Percentiles rank a stretch among this genome's conserved stretches.
Conservation (phyloP, 2,888 invertebrate species). For the Andrena hattorfiana region DNA sequence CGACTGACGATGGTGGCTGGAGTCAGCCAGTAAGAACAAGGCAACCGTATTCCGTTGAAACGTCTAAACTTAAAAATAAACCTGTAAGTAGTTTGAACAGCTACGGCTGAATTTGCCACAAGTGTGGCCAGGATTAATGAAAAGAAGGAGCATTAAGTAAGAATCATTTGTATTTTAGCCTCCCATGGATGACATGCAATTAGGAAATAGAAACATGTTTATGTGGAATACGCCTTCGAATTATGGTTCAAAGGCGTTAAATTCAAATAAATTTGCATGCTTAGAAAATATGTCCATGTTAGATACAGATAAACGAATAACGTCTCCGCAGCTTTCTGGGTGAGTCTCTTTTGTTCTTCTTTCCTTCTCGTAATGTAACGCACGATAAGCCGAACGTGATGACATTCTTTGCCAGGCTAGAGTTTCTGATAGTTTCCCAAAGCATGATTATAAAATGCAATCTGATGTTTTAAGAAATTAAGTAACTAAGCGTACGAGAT, state of each 20-base stretch:
- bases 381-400: conserved; percentile 62
- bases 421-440: conserved; percentile 81
- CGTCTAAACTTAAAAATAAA: conserved; percentile 86
- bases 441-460: conserved; percentile 56
- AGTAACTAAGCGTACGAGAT: neutral
- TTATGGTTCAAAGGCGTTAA: conserved; percentile 77
- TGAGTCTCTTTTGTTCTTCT: conserved; percentile 61
- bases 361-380: neutral
- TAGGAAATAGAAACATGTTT: conserved; percentile 85
- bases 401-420: conserved; percentile 75
- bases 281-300: conserved; percentile 83
- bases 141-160: neutral
- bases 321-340: conserved; percentile 79
- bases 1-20: conserved; percentile 80
- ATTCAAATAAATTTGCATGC: conserved; percentile 85
- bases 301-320: conserved; percentile 80
- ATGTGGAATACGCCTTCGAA: conserved; percentile 72
- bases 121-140: neutral
- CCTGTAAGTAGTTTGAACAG: conserved; percentile 81
- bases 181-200: conserved; percentile 83
- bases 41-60: conserved; percentile 84
- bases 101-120: neutral
- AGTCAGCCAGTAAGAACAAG: conserved; percentile 77
- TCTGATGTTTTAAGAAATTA: conserved; percentile 39
- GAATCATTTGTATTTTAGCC: conserved; percentile 76